Conservation (phyloP, 2,113 vertebrate species). For the Odobenus rosmarus region DNA sequence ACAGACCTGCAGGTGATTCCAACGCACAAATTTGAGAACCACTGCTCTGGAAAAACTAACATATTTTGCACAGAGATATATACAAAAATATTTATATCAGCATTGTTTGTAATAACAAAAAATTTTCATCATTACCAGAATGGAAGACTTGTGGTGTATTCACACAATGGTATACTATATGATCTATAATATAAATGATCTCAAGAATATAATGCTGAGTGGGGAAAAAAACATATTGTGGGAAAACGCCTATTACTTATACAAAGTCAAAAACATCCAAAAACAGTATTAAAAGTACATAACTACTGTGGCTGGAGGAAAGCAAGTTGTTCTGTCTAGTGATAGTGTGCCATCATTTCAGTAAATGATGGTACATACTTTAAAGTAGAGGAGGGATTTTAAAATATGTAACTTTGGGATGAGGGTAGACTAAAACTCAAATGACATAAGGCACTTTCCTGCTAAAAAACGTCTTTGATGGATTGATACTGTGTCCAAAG, state of each 20-base stretch:
- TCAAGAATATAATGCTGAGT: neutral
- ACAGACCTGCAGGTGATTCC: neutral
- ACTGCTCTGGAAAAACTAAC: neutral
- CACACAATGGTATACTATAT: neutral
- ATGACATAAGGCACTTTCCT: neutral
- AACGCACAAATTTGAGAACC: neutral
- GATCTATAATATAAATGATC: neutral
- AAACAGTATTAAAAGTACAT: constrained; percentile 22
- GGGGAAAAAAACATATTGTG: neutral
- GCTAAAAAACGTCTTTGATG: neutral
- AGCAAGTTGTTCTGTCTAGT: neutral
- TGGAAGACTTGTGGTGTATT: neutral
- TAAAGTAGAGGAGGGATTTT: neutral
- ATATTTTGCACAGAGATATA: neutral
- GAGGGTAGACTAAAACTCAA: neutral
- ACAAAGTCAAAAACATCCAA: neutral
- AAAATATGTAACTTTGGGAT: neutral
- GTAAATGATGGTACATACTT: neutral
- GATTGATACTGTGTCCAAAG: neutral
- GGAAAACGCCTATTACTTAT: neutral
- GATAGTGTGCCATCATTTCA: neutral
- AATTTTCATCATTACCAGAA: neutral
- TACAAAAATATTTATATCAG: neutral
- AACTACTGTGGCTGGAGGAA: neutral
- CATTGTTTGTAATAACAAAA: neutral